Conservation (phyloP, 2,888 invertebrate species). For the Lobophora halterata region DNA sequence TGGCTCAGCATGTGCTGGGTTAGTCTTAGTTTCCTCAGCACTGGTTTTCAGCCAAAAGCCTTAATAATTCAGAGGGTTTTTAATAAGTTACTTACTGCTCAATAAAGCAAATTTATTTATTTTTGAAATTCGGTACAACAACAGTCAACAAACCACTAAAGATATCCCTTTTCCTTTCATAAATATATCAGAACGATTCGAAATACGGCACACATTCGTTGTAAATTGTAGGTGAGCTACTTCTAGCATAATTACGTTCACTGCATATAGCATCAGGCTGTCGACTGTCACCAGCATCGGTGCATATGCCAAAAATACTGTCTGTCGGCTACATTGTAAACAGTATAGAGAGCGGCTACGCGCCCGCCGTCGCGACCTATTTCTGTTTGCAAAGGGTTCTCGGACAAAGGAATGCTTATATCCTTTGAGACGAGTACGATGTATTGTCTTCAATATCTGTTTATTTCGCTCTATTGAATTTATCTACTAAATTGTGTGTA, state of each 20-base stretch:
- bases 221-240: not conserved
- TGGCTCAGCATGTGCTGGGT: too few species aligned
- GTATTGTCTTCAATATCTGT: conserved; percentile 6
- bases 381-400: conserved; percentile 54
- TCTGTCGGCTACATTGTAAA: conserved; percentile 34
- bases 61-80: too few species aligned
- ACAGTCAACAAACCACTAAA: too few species aligned
- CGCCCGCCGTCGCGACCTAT: conserved; percentile 42
- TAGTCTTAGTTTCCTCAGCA: too few species aligned
- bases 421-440: conserved; percentile 20
- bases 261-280: conserved; percentile 14
- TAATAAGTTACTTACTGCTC: too few species aligned
- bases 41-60: too few species aligned
- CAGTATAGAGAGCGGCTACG: conserved; percentile 30
- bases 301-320: conserved; percentile 53
- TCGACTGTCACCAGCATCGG: conserved; percentile 36
- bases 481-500: not conserved
- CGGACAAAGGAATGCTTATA: conserved; percentile 38
- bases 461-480: conserved; percentile 9
- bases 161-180: too few species aligned
- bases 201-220: not conserved
- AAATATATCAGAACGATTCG: not conserved
- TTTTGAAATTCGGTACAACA: too few species aligned
- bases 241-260: conserved; percentile 4
- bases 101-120: too few species aligned